phyloP scores from a whole-genome alignment of 2,113 vertebrate genomes.

The Gallinago media region DNA sequence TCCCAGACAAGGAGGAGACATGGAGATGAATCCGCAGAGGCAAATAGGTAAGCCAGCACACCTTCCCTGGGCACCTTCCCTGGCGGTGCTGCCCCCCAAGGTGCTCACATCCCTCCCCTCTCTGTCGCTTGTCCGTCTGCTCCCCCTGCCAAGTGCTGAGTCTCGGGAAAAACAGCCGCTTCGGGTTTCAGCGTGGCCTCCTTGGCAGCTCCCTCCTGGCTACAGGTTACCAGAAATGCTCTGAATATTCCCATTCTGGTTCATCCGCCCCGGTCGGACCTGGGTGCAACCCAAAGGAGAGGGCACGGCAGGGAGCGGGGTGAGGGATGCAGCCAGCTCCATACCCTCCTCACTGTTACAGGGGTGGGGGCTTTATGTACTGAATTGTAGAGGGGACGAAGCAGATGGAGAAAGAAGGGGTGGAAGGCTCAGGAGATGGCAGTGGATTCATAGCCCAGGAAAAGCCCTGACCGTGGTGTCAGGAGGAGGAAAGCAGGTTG shows the following conservation, averaged over 20 bases:
- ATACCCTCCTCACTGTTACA: not conserved
- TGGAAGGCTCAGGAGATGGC: not conserved
- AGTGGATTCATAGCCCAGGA: not conserved
- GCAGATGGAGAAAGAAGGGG: not conserved
- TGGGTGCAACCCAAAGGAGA: not conserved
- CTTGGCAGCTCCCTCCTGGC: conserved; percentile 44
- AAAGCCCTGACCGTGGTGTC: rapidly evolving
- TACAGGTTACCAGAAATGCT: conserved; percentile 53
- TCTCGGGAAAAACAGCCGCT: conserved; percentile 42
- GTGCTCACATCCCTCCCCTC: not conserved
- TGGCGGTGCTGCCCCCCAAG: not conserved
- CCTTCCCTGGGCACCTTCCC: not conserved
- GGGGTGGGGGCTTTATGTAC: not conserved
- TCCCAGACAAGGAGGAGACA: not conserved
- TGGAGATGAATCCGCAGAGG: conserved; percentile 42
- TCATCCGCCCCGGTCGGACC: not conserved
- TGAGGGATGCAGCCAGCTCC: not conserved
- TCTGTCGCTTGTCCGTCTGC: conserved; percentile 14
- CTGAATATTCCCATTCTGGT: not conserved
- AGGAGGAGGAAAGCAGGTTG: not conserved
- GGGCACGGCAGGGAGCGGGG: not conserved
- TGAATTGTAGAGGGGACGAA: not conserved
- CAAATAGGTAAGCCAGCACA: conserved; percentile 72
- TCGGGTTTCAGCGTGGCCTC: conserved; percentile 53
- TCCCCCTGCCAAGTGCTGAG: conserved; percentile 53